Conservation (phyloP, 2,888 invertebrate species). For the Drosophila rellima region DNA sequence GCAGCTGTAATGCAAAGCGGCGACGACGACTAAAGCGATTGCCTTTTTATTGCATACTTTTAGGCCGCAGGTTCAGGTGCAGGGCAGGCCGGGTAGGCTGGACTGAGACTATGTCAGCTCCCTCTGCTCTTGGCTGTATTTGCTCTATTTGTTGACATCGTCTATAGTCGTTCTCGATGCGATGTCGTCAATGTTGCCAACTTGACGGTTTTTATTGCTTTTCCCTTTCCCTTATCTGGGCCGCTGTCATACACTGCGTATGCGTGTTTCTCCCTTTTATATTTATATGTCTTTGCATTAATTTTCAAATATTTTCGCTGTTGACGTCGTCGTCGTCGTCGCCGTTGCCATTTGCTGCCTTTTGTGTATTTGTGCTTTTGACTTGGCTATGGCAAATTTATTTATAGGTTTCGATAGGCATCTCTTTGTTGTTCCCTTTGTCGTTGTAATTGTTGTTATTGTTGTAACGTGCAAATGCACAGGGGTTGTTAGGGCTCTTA, state of each 20-base stretch:
- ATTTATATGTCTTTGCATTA: slow-evolving; percentile 54
- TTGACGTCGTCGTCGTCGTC: slow-evolving; percentile 2
- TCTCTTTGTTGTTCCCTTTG: slow-evolving; percentile 52
- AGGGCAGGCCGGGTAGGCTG: slow-evolving; percentile 3
- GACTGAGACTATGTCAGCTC: not conserved
- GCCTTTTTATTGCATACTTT: slow-evolving; percentile 68
- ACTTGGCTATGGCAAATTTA: slow-evolving; percentile 60
- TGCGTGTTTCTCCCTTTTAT: slow-evolving; percentile 46
- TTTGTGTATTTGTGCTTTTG: slow-evolving; percentile 48
- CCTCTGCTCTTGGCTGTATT: slow-evolving; percentile 36
- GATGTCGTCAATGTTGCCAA: slow-evolving; percentile 58
- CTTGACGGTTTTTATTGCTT: slow-evolving; percentile 69
- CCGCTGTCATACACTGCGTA: slow-evolving; percentile 49
- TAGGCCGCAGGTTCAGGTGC: slow-evolving; percentile 56
- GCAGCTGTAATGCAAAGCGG: slow-evolving; percentile 61
- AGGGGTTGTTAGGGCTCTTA: slow-evolving; percentile 27
- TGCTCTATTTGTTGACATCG: slow-evolving; percentile 64
- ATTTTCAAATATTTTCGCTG: slow-evolving; percentile 60
- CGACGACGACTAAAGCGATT: slow-evolving; percentile 31
- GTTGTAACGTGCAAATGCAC: slow-evolving; percentile 34
- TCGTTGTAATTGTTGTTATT: slow-evolving; percentile 41
- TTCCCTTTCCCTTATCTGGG: slow-evolving; percentile 30
- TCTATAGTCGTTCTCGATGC: slow-evolving; percentile 37
- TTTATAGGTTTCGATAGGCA: slow-evolving; percentile 66
- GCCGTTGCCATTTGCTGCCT: slow-evolving; percentile 27